Conservation (phyloP, 1,140 invertebrate species). For the Meloidogyne exigua region DNA sequence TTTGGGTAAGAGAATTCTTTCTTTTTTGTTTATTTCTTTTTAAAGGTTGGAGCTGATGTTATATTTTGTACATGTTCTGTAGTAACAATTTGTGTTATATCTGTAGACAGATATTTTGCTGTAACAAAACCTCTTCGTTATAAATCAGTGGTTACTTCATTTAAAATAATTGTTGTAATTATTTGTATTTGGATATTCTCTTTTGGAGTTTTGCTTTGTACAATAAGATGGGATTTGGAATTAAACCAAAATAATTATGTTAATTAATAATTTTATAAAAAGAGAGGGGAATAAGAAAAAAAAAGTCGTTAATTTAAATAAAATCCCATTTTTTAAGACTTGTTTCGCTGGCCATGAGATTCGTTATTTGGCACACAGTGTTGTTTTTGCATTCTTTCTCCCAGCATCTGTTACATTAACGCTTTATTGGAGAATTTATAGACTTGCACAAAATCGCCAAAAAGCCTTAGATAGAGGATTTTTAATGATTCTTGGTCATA, state of each 20-base stretch:
- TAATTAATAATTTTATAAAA: neutral
- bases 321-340: slow-evolving; percentile 43
- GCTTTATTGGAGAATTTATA: slow-evolving; percentile 62
- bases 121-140: slow-evolving; percentile 68
- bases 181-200: slow-evolving; percentile 81
- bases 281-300: neutral
- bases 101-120: slow-evolving; percentile 68
- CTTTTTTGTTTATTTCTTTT: neutral
- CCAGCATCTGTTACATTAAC: slow-evolving; percentile 62
- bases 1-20: slow-evolving; percentile 61
- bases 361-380: slow-evolving; percentile 61
- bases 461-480: slow-evolving; percentile 61
- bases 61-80: slow-evolving; percentile 69
- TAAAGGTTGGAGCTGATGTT: slow-evolving; percentile 65
- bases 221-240: slow-evolving; percentile 55
- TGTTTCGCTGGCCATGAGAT: slow-evolving; percentile 64
- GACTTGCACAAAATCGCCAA: slow-evolving; percentile 58
- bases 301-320: slow-evolving; percentile 6
- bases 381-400: slow-evolving; percentile 62
- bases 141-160: slow-evolving; percentile 65
- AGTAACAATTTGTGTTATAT: slow-evolving; percentile 67
- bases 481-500: slow-evolving; percentile 63
- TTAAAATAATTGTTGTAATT: slow-evolving; percentile 58
- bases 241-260: neutral
- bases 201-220: slow-evolving; percentile 54